Evolutionary conservation across 2,113 vertebrate genomes (phyloP).

Genomic region (Sander vitreus): DNA sequence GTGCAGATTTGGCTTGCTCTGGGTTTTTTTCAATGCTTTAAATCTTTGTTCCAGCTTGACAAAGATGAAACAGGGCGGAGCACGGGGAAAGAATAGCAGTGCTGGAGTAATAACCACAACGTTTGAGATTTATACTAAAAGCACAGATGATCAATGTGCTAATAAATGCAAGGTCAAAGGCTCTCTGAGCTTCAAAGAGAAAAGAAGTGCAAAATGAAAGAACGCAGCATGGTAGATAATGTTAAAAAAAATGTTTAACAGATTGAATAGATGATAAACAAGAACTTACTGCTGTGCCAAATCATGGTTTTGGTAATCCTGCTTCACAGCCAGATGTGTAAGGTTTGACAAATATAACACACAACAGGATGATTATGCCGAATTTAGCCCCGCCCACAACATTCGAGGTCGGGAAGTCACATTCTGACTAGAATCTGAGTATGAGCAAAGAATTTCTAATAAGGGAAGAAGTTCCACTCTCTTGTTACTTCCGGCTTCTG

Average conservation of each 20-base stretch:
- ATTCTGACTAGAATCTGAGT: no score
- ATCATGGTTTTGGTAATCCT: slow-evolving; percentile 14
- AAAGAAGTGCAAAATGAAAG: background rate
- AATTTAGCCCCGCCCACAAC: no score
- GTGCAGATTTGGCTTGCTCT: slow-evolving; percentile 39
- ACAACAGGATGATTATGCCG: background rate
- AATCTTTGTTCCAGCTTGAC: slow-evolving; percentile 36
- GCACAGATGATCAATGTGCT: background rate
- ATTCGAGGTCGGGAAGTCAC: no score
- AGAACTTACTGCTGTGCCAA: background rate
- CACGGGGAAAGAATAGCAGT: slow-evolving; percentile 6
- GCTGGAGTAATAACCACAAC: slow-evolving; percentile 2
- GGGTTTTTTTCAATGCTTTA: slow-evolving; percentile 21
- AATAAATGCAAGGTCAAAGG: background rate
- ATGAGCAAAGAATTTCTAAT: no score
- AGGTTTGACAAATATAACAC: background rate
- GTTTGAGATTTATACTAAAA: background rate
- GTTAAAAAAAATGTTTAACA: no score
- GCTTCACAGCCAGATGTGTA: slow-evolving; percentile 16
- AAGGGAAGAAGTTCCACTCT: no score
- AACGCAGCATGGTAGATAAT: background rate
- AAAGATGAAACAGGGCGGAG: slow-evolving; percentile 36
- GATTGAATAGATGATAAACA: background rate
- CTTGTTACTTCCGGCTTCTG: no score
- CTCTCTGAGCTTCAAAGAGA: background rate